phyloP scores from a whole-genome alignment of 2,797 vertebrate genomes.

The Podarcis siculus region DNA sequence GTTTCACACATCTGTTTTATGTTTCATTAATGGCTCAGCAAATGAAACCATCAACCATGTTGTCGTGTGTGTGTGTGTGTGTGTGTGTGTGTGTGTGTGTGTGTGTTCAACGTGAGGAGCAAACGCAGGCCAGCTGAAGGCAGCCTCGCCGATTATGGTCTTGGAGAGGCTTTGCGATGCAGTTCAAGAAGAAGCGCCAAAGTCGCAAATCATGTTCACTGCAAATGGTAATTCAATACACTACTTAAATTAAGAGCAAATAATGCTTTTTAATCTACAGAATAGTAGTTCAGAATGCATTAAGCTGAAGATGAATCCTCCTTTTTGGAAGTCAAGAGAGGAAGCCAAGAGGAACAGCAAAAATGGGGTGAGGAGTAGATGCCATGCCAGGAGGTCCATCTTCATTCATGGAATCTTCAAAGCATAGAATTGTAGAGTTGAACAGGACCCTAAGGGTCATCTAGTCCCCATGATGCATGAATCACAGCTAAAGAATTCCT shows the following conservation, averaged over 20 bases:
- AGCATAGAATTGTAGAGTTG: no score
- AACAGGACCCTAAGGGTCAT: no score
- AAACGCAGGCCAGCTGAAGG: slow-evolving; percentile 54
- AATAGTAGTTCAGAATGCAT: slow-evolving; percentile 33
- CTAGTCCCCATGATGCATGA: no score
- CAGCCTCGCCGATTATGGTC: slow-evolving; percentile 23
- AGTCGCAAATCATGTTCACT: slow-evolving; percentile 42
- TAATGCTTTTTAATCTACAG: slow-evolving; percentile 19
- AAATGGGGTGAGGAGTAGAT: background rate
- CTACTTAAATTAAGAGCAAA: slow-evolving; percentile 52
- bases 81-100: no score
- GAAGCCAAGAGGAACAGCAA: background rate
- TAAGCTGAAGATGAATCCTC: slow-evolving; percentile 43
- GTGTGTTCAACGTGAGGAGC: slow-evolving; percentile 21
- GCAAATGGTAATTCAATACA: slow-evolving; percentile 45
- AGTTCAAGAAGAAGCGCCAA: slow-evolving; percentile 48
- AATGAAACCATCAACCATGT: slow-evolving; percentile 71
- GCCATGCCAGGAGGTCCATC: background rate
- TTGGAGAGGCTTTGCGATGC: slow-evolving; percentile 40
- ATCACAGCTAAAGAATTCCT: no score
- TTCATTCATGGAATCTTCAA: background rate
- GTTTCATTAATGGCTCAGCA: slow-evolving; percentile 68
- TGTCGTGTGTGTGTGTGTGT: background rate
- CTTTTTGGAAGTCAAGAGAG: slow-evolving; percentile 10
- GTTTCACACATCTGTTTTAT: slow-evolving; percentile 70